Base-by-base conservation (phyloP, 2,113 vertebrate species). In the Melanostigma gelatinosum region DNA sequence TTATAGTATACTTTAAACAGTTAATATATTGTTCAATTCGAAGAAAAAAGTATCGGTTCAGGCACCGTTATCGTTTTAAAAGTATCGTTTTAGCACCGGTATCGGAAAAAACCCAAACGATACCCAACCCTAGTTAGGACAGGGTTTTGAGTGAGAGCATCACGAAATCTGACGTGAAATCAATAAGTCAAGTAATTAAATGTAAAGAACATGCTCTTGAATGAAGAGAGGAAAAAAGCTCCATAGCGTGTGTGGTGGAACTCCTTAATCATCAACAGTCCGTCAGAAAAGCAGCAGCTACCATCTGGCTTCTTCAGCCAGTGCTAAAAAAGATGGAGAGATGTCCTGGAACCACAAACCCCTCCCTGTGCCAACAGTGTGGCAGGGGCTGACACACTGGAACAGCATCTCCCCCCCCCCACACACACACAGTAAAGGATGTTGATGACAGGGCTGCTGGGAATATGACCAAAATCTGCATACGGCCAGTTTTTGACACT, bases 401-500 rank as follows among this genome's bases (percentile, higher is more conserved):
- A 20, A 7, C 46, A 46, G 42, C 42, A 44, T 13, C 44, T 40
- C 38, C 57, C 32, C 29, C 18, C 58, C 18, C 58, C 34, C 58
- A 60, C 58, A 22, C 32, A 36, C 71, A 72, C 70, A 36, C 32
- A 36, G 54, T 24, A 76, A 86, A 74, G 38, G 83, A 86, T 85
- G 86, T 38, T 81, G 85, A 82, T 80, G 85, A 84, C 60, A 16
- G 65, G 77, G 70, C 88, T 88, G 80, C 71, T 82, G 85, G 87
- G 83, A 91, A 92, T 89, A 83, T 72, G 77, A 93, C 81, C 87
- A 88, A 69, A 75, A 91, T 91, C 87, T 92, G 89, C 90, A 91
- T 91, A 85, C 80, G 81, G 88, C 63, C 76, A 80, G 86, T 89
- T 92, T 90, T 85, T 90, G 92, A 94, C 89, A 92, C 89, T 92